Evolutionary conservation across 2,888 invertebrate species (phyloP).

Genomic region (Helicoverpa assulta): DNA sequence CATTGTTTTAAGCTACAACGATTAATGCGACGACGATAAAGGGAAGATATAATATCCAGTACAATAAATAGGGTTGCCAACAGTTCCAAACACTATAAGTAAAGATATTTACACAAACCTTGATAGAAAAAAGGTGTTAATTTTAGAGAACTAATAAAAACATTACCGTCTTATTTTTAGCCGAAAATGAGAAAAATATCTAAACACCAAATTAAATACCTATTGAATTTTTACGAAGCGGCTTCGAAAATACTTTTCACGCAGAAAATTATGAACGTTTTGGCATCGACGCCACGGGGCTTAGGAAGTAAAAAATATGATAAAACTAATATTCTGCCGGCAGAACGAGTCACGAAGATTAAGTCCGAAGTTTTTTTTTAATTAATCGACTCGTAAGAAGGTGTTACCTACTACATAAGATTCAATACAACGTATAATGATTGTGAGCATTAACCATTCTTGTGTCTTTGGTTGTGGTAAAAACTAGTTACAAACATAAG

Average conservation of each 20-base stretch:
- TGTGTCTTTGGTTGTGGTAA: too few species aligned
- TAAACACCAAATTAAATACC: background rate
- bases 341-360: constrained; percentile 16
- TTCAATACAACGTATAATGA: too few species aligned
- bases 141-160: background rate
- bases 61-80: too few species aligned
- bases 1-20: too few species aligned
- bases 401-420: background rate
- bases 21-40: too few species aligned
- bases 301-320: background rate
- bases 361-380: constrained; percentile 26
- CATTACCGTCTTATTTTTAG: background rate
- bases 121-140: too few species aligned
- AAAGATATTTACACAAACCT: too few species aligned
- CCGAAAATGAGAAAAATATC: constrained; percentile 1
- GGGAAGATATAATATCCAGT: too few species aligned
- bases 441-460: too few species aligned
- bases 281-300: background rate
- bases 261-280: background rate
- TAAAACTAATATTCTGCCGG: background rate
- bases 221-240: background rate
- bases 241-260: background rate
- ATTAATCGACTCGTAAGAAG: constrained; percentile 27
- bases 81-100: too few species aligned
- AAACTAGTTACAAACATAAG: too few species aligned